A percentile compares a stretch with the other conserved stretches of the same genome.
phyloP scores from a whole-genome alignment of 1,140 invertebrate genomes.

The Cecropterus lyciades region DNA sequence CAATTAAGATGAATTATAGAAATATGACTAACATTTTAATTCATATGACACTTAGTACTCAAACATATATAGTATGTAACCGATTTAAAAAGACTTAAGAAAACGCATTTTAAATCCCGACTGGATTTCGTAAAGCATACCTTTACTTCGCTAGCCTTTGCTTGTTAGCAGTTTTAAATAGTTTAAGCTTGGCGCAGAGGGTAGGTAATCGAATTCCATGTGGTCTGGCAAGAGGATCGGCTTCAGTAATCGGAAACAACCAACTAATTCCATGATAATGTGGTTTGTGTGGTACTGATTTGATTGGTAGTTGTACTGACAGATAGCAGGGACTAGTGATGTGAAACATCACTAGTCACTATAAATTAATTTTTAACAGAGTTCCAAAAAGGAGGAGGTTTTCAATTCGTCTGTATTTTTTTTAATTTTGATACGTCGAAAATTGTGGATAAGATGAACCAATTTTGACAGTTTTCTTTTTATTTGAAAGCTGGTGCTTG shows the following conservation, averaged over 20 bases:
- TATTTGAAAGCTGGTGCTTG: too few species aligned
- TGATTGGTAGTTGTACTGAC: background rate
- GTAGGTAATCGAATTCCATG: constrained; percentile 27
- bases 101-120: constrained; percentile 11
- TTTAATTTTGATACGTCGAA: too few species aligned
- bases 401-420: too few species aligned
- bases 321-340: too few species aligned
- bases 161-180: constrained; percentile 33
- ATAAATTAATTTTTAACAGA: too few species aligned
- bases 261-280: constrained; percentile 1
- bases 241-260: constrained; percentile 23
- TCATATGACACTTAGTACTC: too few species aligned
- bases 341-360: too few species aligned
- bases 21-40: too few species aligned
- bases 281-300: background rate
- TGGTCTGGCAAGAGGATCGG: constrained; percentile 19
- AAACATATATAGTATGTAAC: background rate
- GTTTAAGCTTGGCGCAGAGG: constrained; percentile 17
- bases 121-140: background rate
- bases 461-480: too few species aligned
- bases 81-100: background rate
- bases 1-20: too few species aligned
- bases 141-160: background rate
- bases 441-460: too few species aligned
- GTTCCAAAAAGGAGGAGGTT: too few species aligned